phyloP scores from a whole-genome alignment of 2,113 vertebrate species.

The Australoheros scitulus region DNA sequence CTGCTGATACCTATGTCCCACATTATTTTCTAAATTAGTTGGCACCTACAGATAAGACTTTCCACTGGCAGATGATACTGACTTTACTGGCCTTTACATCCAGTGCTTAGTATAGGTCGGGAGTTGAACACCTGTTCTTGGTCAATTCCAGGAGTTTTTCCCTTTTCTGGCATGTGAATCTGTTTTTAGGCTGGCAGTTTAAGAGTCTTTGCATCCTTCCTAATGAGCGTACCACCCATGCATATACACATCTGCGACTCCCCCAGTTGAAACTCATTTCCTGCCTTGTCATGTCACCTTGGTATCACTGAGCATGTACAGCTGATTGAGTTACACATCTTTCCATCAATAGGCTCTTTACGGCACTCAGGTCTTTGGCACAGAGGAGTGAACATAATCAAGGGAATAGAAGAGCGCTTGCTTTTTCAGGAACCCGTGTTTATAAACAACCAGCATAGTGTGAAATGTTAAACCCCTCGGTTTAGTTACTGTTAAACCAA shows the following conservation, averaged over 20 bases:
- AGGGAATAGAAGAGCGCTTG: not conserved
- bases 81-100: not conserved
- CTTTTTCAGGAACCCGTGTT: constrained; percentile 36
- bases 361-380: constrained; percentile 8
- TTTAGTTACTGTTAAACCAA: constrained; percentile 35
- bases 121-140: not conserved
- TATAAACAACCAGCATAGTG: constrained; percentile 5
- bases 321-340: constrained; percentile 55
- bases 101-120: not conserved
- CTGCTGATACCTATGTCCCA: not conserved
- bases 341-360: constrained; percentile 19
- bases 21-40: not conserved
- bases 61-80: not conserved
- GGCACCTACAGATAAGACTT: not conserved
- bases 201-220: not conserved
- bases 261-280: constrained; percentile 43
- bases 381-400: not conserved
- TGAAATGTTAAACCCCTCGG: constrained; percentile 49
- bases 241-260: not conserved
- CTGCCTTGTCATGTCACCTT: constrained; percentile 45
- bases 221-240: constrained; percentile 26
- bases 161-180: not conserved
- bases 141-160: not conserved
- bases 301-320: not conserved
- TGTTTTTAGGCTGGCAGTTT: not conserved